Conservation (phyloP, 2,797 vertebrate species). For the Catamblyrhynchus diadema region DNA sequence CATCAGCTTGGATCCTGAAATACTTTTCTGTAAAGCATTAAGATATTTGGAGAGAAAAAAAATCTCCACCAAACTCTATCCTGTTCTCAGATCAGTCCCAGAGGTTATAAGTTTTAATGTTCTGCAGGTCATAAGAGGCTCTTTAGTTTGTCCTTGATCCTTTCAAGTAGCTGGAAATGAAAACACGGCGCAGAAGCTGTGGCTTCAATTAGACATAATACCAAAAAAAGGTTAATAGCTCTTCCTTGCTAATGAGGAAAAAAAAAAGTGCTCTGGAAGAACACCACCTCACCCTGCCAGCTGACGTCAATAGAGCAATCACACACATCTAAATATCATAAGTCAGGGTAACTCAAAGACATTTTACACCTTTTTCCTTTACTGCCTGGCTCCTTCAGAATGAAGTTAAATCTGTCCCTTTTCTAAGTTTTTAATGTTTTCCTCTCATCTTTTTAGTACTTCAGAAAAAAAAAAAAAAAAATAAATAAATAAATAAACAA, state of each 20-base stretch:
- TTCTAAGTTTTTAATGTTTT: background rate
- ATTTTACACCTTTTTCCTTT: background rate
- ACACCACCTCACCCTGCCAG: background rate
- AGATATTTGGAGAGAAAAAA: background rate
- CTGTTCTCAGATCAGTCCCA: background rate
- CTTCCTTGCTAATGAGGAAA: background rate
- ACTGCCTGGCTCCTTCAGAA: background rate
- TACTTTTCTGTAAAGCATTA: conserved; percentile 3
- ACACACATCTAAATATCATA: background rate
- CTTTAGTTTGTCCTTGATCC: conserved; percentile 40
- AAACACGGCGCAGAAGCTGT: background rate
- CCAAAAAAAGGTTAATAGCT: background rate
- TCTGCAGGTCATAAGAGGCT: background rate
- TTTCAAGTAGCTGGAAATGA: conserved; percentile 45
- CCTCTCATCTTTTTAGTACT: background rate
- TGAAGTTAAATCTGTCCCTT: background rate
- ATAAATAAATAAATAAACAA: no score
- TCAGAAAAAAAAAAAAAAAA: background rate
- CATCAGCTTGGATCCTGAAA: background rate
- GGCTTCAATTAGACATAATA: conserved; percentile 50
- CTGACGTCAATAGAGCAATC: background rate
- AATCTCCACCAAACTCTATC: background rate
- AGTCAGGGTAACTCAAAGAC: background rate
- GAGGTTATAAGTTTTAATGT: background rate
- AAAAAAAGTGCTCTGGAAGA: conserved; percentile 6